Conservation (phyloP, 2,797 vertebrate genomes). For the Gouania willdenowi region DNA sequence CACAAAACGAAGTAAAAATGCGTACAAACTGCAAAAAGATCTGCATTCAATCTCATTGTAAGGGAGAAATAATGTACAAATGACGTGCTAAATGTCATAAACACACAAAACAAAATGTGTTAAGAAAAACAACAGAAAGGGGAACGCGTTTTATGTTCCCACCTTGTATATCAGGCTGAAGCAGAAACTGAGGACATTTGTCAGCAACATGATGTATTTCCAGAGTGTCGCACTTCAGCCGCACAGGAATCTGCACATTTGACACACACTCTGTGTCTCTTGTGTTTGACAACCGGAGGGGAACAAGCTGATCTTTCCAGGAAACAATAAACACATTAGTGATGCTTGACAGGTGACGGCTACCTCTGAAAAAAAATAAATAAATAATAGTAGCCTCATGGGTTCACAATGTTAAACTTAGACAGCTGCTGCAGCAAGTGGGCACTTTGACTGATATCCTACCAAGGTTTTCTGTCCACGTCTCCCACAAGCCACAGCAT, state of each 20-base stretch:
- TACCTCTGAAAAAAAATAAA: conserved; percentile 45
- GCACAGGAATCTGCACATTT: background rate
- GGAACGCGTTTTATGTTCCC: too few species aligned
- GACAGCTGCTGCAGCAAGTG: conserved; percentile 48
- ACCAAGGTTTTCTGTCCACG: conserved; percentile 32
- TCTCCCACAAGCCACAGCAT: conserved; percentile 28
- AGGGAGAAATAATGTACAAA: too few species aligned
- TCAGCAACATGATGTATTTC: too few species aligned
- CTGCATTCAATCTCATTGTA: too few species aligned
- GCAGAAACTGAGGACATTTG: too few species aligned
- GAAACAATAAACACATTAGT: conserved; percentile 59
- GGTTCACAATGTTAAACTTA: conserved; percentile 48
- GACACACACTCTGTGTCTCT: conserved; percentile 2
- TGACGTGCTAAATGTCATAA: too few species aligned
- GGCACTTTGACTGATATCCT: conserved; percentile 29
- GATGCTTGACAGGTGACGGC: conserved; percentile 56
- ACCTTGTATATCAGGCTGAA: background rate
- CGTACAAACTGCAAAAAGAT: too few species aligned
- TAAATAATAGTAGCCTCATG: conserved; percentile 29
- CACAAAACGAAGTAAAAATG: too few species aligned
- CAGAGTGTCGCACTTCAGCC: background rate
- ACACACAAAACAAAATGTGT: too few species aligned
- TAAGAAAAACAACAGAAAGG: too few species aligned
- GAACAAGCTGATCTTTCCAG: conserved; percentile 35
- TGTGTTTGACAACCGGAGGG: conserved; percentile 26